Conservation (phyloP, 2,888 invertebrate genomes). For the Anagyrus pseudococci region DNA sequence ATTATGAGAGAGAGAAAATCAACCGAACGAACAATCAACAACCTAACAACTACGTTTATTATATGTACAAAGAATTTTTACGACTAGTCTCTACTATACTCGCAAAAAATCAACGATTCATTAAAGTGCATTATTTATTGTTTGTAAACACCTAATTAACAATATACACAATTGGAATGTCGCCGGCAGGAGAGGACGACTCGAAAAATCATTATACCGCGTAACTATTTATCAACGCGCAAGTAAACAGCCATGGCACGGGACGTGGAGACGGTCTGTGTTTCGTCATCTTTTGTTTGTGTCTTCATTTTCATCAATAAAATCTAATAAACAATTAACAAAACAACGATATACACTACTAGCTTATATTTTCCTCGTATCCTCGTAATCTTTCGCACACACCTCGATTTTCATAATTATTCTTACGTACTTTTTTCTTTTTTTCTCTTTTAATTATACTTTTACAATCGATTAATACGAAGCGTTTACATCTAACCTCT, state of each 20-base stretch:
- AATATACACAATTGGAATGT: slow-evolving; percentile 16
- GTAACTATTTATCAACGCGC: not conserved
- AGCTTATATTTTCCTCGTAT: slow-evolving; percentile 21
- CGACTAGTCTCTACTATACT: slow-evolving; percentile 17
- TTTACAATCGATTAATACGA: slow-evolving; percentile 30
- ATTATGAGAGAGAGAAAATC: not conserved
- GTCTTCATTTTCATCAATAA: slow-evolving; percentile 47
- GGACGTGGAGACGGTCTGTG: slow-evolving; percentile 51
- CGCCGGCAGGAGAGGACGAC: not conserved
- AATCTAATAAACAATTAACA: slow-evolving; percentile 61
- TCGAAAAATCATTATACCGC: slow-evolving; percentile 8
- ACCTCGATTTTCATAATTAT: not conserved
- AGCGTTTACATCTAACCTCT: slow-evolving; percentile 29
- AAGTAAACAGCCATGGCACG: slow-evolving; percentile 29
- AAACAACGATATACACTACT: slow-evolving; percentile 54
- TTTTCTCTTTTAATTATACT: slow-evolving; percentile 13
- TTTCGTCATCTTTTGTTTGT: not conserved
- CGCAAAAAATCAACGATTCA: slow-evolving; percentile 18
- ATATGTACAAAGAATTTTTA: slow-evolving; percentile 35
- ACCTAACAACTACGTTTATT: slow-evolving; percentile 29
- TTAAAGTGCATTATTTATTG: slow-evolving; percentile 12
- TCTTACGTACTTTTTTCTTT: slow-evolving; percentile 18
- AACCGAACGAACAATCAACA: slow-evolving; percentile 7
- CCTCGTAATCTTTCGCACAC: not conserved
- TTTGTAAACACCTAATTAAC: slow-evolving; percentile 25